Evolutionary conservation across 2,797 vertebrate species (phyloP).

Genomic region (Poliocrania exsul): DNA sequence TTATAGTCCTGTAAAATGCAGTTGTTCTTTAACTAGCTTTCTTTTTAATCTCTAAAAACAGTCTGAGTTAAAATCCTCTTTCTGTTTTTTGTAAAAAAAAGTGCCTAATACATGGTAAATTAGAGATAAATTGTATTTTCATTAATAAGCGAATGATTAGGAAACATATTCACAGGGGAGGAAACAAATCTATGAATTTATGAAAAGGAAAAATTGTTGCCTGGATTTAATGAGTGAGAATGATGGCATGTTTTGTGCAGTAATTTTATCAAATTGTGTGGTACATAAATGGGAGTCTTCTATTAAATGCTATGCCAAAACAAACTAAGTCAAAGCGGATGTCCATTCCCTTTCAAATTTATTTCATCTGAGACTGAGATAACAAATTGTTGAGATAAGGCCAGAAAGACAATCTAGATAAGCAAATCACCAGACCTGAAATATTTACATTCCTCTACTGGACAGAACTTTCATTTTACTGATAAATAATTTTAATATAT

Average conservation of each 20-base stretch:
- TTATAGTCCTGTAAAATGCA: neutral
- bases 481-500: conserved; percentile 39
- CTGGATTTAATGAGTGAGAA: neutral
- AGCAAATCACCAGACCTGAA: conserved; percentile 40
- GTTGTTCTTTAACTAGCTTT: neutral
- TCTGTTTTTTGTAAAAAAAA: neutral
- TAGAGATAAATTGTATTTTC: neutral
- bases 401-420: conserved; percentile 57
- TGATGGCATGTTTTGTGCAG: neutral
- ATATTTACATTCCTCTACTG: conserved; percentile 18
- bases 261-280: conserved; percentile 6
- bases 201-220: neutral
- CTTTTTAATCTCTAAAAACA: neutral
- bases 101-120: neutral
- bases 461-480: conserved; percentile 15
- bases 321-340: conserved; percentile 31
- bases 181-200: neutral
- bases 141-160: neutral
- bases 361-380: conserved; percentile 56
- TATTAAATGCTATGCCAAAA: conserved; percentile 23
- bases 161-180: neutral
- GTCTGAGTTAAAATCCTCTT: neutral
- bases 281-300: conserved; percentile 7
- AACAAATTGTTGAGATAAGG: conserved; percentile 52
- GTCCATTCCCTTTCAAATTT: conserved; percentile 14